phyloP scores from a whole-genome alignment of 2,797 vertebrate genomes.

The Crax fasciolata region DNA sequence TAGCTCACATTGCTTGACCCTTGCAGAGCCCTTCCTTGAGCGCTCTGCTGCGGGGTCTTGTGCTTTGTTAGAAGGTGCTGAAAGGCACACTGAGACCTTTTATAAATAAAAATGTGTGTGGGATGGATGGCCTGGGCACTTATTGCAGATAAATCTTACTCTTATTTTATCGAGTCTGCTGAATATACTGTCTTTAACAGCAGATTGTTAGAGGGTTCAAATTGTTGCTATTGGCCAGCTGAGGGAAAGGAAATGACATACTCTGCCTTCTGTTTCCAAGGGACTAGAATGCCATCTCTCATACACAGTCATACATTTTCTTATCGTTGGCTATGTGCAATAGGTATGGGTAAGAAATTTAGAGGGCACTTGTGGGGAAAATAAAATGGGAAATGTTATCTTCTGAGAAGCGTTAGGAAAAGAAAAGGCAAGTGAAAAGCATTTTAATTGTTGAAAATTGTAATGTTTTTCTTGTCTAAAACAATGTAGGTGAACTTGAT shows the following conservation, averaged over 20 bases:
- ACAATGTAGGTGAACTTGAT: slow-evolving; percentile 8
- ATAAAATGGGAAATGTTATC: neutral
- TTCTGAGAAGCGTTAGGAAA: neutral
- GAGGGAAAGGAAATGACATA: neutral
- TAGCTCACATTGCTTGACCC: neutral
- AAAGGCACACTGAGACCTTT: neutral
- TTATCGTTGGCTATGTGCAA: neutral
- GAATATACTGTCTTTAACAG: neutral
- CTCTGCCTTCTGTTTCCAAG: neutral
- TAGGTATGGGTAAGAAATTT: neutral
- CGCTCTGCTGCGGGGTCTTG: neutral
- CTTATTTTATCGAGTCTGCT: neutral
- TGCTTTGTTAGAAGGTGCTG: neutral
- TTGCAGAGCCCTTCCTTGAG: neutral
- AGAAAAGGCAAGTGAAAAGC: neutral
- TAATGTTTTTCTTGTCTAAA: slow-evolving; percentile 8
- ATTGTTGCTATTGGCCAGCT: neutral
- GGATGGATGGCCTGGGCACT: neutral
- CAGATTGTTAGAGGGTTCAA: neutral
- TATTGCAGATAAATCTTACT: neutral
- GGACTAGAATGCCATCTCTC: neutral
- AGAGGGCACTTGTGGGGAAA: neutral
- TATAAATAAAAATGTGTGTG: neutral
- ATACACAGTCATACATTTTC: neutral
- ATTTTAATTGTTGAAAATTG: neutral